These are phyloP conservation scores for Bolborhynchus lineola DNA, from an alignment of 2,113 vertebrate species.

Conservation along the genomic window DNA sequence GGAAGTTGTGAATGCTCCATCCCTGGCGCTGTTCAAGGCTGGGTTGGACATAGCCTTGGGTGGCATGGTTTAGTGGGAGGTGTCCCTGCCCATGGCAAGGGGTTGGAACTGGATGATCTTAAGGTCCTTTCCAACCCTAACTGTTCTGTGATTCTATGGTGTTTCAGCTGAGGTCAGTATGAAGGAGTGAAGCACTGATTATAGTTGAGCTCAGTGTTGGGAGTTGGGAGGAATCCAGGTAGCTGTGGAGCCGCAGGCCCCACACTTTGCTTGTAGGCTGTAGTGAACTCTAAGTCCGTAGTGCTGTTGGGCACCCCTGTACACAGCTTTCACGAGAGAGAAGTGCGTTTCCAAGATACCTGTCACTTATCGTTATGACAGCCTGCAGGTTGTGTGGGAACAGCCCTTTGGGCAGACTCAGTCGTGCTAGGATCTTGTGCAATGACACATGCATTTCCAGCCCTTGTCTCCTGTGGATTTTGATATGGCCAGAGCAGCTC, in stretches of 20 bases:
- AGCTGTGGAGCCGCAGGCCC: not conserved
- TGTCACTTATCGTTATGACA: not conserved
- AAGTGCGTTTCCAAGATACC: not conserved
- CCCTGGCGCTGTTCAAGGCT: no score
- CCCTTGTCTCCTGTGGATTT: not conserved
- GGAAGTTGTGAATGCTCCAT: no score
- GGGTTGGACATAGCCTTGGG: no score
- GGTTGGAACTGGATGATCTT: no score
- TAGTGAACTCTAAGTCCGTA: not conserved
- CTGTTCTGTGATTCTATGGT: no score
- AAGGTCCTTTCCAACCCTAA: no score
- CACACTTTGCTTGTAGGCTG: not conserved
- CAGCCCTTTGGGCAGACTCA: not conserved
- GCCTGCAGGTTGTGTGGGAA: not conserved
- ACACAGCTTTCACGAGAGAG: not conserved
- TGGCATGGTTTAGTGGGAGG: no score
- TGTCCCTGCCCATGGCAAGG: no score
- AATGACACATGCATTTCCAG: not conserved
- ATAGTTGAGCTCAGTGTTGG: not conserved
- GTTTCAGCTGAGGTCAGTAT: not conserved
- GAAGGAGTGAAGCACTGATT: not conserved
- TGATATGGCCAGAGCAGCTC: not conserved
- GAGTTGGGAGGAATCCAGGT: not conserved
- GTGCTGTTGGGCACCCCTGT: not conserved
- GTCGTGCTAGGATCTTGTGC: not conserved